Conservation (phyloP, 2,113 vertebrate species). For the Apistogramma diplotaenia region DNA sequence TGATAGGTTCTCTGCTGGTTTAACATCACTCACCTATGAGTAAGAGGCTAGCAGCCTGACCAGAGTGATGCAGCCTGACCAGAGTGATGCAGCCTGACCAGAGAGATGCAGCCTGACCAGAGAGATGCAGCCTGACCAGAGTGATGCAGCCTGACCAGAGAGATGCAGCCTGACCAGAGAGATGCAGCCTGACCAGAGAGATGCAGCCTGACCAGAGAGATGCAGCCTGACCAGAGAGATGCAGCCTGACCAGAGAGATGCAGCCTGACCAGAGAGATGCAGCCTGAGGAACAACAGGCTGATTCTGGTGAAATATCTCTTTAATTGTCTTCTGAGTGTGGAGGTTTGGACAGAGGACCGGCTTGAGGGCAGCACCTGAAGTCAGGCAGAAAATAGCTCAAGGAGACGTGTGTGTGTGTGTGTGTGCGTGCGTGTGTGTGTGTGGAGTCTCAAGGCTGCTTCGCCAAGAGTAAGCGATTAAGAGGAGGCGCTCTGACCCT, state of each 20-base stretch:
- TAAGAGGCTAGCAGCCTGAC: slow-evolving; percentile 18
- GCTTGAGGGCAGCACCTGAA: slow-evolving; percentile 40
- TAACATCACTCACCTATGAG: slow-evolving; percentile 14
- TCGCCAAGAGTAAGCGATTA: slow-evolving; percentile 48
- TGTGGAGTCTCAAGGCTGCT: slow-evolving; percentile 16
- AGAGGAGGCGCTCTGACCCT: slow-evolving; percentile 47
- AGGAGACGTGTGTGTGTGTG: slow-evolving; percentile 4
- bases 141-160: not conserved
- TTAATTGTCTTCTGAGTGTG: slow-evolving; percentile 15
- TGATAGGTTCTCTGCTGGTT: not conserved
- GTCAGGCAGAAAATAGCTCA: slow-evolving; percentile 47
- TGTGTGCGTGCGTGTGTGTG: slow-evolving; percentile 14
- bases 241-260: slow-evolving; percentile 1
- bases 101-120: slow-evolving; percentile 16
- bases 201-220: not conserved
- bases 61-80: slow-evolving; percentile 12
- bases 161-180: slow-evolving; percentile 10
- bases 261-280: slow-evolving; percentile 14
- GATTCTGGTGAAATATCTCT: slow-evolving; percentile 32
- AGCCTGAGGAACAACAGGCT: not conserved
- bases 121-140: slow-evolving; percentile 7
- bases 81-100: not conserved
- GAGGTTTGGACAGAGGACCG: slow-evolving; percentile 27
- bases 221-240: slow-evolving; percentile 13
- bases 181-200: slow-evolving; percentile 12